Conservation (phyloP, 2,113 vertebrate genomes). For the Pterocles burchelli region DNA sequence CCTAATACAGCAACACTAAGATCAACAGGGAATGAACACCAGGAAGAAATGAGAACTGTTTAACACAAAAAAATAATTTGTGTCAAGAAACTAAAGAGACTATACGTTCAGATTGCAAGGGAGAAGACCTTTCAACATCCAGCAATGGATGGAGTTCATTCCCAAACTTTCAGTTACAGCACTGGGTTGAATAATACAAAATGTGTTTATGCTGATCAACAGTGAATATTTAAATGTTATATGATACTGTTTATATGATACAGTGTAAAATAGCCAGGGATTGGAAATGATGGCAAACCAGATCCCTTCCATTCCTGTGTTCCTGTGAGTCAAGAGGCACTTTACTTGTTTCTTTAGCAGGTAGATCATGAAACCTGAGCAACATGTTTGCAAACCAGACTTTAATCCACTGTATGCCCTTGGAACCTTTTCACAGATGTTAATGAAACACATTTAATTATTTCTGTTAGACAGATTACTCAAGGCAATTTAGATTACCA, state of each 20-base stretch:
- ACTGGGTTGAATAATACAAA: background rate
- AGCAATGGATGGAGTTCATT: background rate
- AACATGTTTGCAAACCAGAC: background rate
- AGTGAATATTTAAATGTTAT: background rate
- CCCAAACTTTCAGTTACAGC: background rate
- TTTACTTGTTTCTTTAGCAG: background rate
- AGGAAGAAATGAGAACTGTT: background rate
- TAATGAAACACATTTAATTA: slow-evolving; percentile 43
- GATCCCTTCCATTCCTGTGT: background rate
- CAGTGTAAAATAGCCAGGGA: background rate
- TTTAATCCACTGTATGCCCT: background rate
- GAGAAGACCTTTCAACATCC: background rate
- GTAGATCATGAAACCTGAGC: background rate
- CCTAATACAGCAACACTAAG: background rate
- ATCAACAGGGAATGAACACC: background rate
- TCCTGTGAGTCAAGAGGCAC: background rate
- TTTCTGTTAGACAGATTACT: slow-evolving; percentile 23
- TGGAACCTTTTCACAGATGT: background rate
- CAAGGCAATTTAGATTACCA: slow-evolving; percentile 10
- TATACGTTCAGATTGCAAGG: background rate
- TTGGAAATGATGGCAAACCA: background rate
- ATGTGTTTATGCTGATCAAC: background rate
- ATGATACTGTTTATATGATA: background rate
- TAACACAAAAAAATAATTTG: background rate
- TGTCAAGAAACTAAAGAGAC: background rate